Evolutionary conservation across 2,113 vertebrate species (phyloP).

Genomic region (Laterallus jamaicensis): DNA sequence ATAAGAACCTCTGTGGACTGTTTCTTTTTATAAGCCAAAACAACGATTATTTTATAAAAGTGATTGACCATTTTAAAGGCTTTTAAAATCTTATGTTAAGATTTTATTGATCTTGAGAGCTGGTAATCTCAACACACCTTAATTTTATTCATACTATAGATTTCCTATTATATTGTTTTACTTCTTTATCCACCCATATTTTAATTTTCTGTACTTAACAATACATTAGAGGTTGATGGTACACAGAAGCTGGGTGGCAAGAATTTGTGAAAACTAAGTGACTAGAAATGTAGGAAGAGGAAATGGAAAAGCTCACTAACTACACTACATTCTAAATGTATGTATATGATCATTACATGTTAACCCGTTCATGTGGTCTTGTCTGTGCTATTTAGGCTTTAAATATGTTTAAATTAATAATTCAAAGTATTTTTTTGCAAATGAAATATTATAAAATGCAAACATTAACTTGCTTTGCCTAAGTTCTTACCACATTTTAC

Average conservation of each 20-base stretch:
- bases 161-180: background rate
- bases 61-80: background rate
- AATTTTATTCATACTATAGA: background rate
- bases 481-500: background rate
- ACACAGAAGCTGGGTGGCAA: background rate
- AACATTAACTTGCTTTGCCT: conserved; percentile 31
- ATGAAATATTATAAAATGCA: conserved; percentile 12
- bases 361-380: background rate
- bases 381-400: background rate
- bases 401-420: conserved; percentile 11
- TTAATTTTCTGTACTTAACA: background rate
- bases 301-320: conserved; percentile 13
- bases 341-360: background rate
- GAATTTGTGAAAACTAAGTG: background rate
- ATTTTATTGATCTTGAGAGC: background rate
- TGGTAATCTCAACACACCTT: background rate
- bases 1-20: background rate
- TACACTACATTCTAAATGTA: background rate
- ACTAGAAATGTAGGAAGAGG: background rate
- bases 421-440: background rate
- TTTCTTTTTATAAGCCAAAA: background rate
- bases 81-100: background rate
- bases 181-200: background rate
- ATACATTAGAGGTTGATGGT: background rate
- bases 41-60: background rate